These are phyloP conservation scores for Rhynchophorus ferrugineus DNA, from an alignment of 1,140 invertebrate genomes.

Conservation along the genomic window DNA sequence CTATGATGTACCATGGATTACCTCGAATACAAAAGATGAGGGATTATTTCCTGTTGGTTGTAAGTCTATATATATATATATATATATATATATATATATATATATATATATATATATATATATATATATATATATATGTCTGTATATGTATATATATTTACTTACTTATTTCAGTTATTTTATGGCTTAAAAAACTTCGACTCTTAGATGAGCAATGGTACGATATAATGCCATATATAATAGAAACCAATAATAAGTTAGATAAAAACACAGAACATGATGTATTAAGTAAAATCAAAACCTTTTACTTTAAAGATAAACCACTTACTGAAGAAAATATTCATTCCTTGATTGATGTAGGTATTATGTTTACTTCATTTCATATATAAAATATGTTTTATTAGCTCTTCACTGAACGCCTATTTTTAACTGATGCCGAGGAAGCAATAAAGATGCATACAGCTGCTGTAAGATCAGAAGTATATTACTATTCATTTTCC, in stretches of 20 bases:
- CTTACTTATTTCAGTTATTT: constrained; percentile 20
- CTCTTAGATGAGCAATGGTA: constrained; percentile 52
- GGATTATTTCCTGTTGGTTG: constrained; percentile 33
- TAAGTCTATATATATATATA: constrained; percentile 8
- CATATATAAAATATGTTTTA: no score
- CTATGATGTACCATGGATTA: constrained; percentile 39
- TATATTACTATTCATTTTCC: constrained; percentile 51
- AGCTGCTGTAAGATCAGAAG: constrained; percentile 43
- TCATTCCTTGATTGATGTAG: constrained; percentile 39
- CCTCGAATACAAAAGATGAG: constrained; percentile 36
- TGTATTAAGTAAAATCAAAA: constrained; percentile 46
- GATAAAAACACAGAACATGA: constrained; percentile 39
- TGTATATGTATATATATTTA: not conserved
- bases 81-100: not conserved
- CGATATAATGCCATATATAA: constrained; percentile 47
- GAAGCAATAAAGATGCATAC: constrained; percentile 49
- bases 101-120: not conserved
- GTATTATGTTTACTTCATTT: no score
- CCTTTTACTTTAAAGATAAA: constrained; percentile 49
- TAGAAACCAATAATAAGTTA: constrained; percentile 56
- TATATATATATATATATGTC: not conserved
- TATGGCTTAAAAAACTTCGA: constrained; percentile 30
- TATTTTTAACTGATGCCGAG: constrained; percentile 47
- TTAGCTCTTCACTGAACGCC: constrained; percentile 50
- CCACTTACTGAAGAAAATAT: constrained; percentile 43